These are phyloP conservation scores for Gerris lacustris DNA, from an alignment of 2,888 invertebrate species.

Conservation along the genomic window DNA sequence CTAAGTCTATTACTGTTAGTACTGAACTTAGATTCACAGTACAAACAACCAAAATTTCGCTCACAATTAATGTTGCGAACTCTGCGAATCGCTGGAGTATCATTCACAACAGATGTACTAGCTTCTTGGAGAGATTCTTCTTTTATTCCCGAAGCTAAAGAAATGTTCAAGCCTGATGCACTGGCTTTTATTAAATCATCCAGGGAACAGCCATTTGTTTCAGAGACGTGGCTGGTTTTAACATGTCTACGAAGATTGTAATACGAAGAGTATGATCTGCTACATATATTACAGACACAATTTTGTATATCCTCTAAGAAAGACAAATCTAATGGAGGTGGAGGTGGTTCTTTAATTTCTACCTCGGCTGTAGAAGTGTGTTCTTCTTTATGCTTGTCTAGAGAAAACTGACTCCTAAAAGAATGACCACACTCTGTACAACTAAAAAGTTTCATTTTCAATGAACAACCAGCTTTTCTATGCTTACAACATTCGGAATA, in stretches of 20 bases:
- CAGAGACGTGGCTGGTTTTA: background rate
- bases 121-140: background rate
- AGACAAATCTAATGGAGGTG: background rate
- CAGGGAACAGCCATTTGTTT: background rate
- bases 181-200: too few relatives aligned
- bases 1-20: background rate
- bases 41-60: background rate
- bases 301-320: background rate
- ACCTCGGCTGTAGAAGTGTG: too few relatives aligned
- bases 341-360: background rate
- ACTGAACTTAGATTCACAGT: background rate
- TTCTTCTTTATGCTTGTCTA: background rate
- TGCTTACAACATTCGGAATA: background rate
- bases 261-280: background rate
- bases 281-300: background rate
- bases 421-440: constrained; percentile 3
- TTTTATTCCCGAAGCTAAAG: background rate
- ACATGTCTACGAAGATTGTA: background rate
- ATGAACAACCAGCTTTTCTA: background rate
- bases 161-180: background rate
- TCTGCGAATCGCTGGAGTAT: too few relatives aligned
- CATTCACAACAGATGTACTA: too few relatives aligned
- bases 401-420: background rate
- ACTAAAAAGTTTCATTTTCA: constrained; percentile 1
- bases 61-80: background rate